Evolutionary conservation across 2,113 vertebrate species (phyloP).

Genomic region (Poicephalus gulielmi): DNA sequence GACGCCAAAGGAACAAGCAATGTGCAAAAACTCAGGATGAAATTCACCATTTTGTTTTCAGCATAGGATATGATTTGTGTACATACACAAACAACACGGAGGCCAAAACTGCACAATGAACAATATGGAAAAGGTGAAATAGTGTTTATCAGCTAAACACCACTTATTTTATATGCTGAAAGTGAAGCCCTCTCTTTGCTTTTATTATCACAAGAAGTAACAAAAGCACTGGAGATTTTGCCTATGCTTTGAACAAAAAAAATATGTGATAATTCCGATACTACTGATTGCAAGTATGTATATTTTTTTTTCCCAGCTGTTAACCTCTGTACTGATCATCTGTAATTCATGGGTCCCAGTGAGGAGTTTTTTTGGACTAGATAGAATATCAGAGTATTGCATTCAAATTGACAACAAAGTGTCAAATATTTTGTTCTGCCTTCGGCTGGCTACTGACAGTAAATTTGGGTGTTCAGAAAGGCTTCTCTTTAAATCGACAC

Average conservation of each 20-base stretch:
- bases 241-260: background rate
- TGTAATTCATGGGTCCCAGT: conserved; percentile 2
- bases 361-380: background rate
- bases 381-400: background rate
- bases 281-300: background rate
- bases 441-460: background rate
- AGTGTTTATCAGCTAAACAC: background rate
- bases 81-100: background rate
- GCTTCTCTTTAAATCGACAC: conserved; percentile 31
- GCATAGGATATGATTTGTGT: background rate
- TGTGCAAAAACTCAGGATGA: background rate
- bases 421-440: conserved; percentile 1
- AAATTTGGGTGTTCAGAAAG: background rate
- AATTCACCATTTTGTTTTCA: background rate
- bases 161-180: background rate
- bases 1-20: background rate
- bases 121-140: background rate
- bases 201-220: background rate
- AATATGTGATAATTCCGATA: background rate
- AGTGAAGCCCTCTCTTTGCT: background rate
- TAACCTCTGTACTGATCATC: background rate
- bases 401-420: background rate
- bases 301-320: background rate
- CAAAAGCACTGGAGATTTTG: background rate
- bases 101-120: background rate